A percentile compares a stretch with the other conserved stretches of the same genome.
Conservation (phyloP, 2,888 invertebrate species). For the Prenolepis imparis region DNA sequence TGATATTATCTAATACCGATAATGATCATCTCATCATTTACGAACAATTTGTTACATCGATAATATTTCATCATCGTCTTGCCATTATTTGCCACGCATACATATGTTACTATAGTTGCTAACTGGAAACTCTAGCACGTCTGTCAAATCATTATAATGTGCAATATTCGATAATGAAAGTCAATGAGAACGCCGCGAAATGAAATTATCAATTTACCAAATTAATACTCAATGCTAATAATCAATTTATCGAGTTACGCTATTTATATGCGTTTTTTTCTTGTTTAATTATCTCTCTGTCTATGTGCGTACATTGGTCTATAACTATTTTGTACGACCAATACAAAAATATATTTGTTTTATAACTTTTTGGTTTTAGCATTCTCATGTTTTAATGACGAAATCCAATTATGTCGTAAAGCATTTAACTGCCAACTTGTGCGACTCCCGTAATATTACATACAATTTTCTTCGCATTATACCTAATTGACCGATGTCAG, state of each 20-base stretch:
- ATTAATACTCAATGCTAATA: background rate
- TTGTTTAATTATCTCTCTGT: background rate
- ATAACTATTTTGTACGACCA: background rate
- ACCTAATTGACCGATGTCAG: conserved; percentile 74
- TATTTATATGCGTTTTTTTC: background rate
- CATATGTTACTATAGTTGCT: background rate
- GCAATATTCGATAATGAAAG: background rate
- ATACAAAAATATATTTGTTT: background rate
- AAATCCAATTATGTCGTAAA: conserved; percentile 59
- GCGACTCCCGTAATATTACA: conserved; percentile 60
- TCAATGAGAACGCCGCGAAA: background rate
- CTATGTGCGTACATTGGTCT: background rate
- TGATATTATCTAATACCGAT: conserved; percentile 29
- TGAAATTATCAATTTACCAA: background rate
- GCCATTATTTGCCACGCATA: background rate
- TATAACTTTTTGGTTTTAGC: conserved; percentile 34
- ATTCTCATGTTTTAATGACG: conserved; percentile 39
- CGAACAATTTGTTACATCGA: conserved; percentile 32
- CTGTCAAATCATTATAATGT: background rate
- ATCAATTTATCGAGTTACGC: background rate
- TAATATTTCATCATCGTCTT: conserved; percentile 34
- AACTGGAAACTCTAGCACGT: background rate
- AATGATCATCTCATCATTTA: conserved; percentile 32
- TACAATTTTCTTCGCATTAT: conserved; percentile 75
- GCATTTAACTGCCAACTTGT: conserved; percentile 60